Conservation (phyloP, 1,140 invertebrate species). For the Protaetia brevitarsis region DNA sequence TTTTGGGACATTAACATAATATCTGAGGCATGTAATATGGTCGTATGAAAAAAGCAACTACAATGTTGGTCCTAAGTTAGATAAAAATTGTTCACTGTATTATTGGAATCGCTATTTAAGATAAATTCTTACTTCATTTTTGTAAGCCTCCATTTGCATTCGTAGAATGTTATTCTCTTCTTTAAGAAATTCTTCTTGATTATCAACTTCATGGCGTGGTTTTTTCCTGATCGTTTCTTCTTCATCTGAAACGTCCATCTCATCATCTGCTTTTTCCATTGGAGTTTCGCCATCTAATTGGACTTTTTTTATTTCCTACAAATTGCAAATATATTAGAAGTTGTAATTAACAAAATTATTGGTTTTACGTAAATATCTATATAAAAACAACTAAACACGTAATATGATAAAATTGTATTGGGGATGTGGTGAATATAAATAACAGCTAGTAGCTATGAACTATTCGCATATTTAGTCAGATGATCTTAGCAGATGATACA, state of each 20-base stretch:
- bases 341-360: neutral
- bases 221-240: conserved; percentile 57
- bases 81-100: too few species aligned
- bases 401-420: neutral
- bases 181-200: conserved; percentile 55
- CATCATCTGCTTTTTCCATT: conserved; percentile 65
- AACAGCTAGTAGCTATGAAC: neutral
- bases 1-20: too few species aligned
- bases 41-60: too few species aligned
- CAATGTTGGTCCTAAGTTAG: too few species aligned
- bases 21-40: too few species aligned
- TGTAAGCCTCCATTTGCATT: conserved; percentile 91
- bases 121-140: conserved; percentile 70
- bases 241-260: conserved; percentile 79
- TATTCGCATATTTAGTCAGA: neutral
- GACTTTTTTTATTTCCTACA: conserved; percentile 73
- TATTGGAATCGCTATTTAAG: conserved; percentile 1
- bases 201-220: conserved; percentile 49
- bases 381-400: conserved; percentile 14
- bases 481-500: neutral
- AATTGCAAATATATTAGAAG: conserved; percentile 25
- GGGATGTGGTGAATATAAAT: conserved; percentile 7
- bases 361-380: neutral
- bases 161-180: conserved; percentile 88
- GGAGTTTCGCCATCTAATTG: conserved; percentile 71